Evolutionary conservation across 2,797 vertebrate species (phyloP).

Genomic region (Sebastes goodei): DNA sequence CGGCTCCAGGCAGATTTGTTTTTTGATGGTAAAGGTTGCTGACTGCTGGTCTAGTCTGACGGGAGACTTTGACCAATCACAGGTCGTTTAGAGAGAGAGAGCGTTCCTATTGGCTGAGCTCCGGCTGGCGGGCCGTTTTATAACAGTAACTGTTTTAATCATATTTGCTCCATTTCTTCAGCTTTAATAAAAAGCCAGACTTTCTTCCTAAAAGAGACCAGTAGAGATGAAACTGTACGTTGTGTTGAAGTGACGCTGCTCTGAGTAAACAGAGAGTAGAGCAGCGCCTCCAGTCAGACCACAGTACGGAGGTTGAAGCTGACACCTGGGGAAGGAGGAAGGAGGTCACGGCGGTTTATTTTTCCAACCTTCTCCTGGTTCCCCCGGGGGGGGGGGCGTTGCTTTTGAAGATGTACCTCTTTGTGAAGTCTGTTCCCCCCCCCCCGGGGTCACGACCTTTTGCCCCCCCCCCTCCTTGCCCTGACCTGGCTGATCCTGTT

Average conservation of each 20-base stretch:
- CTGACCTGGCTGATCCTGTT: constrained; percentile 78
- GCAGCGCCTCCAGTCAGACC: constrained; percentile 32
- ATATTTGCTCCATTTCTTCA: no score
- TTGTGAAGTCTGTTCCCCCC: constrained; percentile 78
- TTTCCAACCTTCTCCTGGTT: constrained; percentile 56
- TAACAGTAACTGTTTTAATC: no score
- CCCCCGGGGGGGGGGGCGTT: constrained; percentile 25
- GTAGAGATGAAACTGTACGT: neutral
- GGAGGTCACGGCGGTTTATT: constrained; percentile 70
- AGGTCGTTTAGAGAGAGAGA: no score
- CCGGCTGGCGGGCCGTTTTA: fast-evolving
- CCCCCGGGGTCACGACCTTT: constrained; percentile 70
- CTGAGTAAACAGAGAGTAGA: neutral
- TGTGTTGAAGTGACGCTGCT: neutral
- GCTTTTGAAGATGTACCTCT: constrained; percentile 76
- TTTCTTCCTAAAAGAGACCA: fast-evolving
- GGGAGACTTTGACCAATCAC: no score
- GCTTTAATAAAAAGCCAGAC: no score
- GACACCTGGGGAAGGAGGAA: constrained; percentile 73
- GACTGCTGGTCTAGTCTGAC: no score
- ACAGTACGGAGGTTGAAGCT: constrained; percentile 57
- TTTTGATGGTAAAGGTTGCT: no score
- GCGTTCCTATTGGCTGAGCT: no score
- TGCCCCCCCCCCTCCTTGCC: constrained; percentile 45
- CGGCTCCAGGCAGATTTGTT: fast-evolving